A percentile compares a stretch with the other conserved stretches of the same genome.
Evolutionary conservation across 37 sponge, comb jelly and placozoan genomes (phyloP).

Genomic region (Agelas oroides): DNA sequence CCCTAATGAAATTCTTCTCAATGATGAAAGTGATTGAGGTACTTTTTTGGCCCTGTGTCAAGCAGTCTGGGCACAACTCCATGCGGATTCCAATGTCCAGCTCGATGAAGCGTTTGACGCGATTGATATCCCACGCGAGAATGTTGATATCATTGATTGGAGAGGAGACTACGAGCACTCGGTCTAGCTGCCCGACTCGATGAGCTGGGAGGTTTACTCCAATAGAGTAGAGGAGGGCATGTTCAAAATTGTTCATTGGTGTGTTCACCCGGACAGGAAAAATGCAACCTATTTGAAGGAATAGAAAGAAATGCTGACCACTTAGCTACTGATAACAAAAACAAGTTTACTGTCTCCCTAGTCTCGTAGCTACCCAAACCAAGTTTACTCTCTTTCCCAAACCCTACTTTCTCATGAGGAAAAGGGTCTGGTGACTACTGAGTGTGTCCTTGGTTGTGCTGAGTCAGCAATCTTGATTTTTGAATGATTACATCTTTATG

Average conservation of each 20-base stretch:
- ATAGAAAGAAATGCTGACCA: not conserved
- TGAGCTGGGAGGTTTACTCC: conserved; percentile 60
- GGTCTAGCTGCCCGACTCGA: conserved; percentile 59
- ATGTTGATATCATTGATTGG: conserved; percentile 66
- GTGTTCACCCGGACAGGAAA: conserved; percentile 47
- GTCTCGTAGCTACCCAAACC: no score
- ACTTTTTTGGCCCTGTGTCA: not conserved
- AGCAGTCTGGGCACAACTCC: conserved; percentile 56
- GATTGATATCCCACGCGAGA: conserved; percentile 70
- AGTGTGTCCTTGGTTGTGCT: no score
- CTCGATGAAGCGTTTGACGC: conserved; percentile 41
- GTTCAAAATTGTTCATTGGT: not conserved
- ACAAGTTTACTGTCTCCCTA: not conserved
- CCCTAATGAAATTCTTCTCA: conserved; percentile 11
- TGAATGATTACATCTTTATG: no score
- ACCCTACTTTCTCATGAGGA: no score
- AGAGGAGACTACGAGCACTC: conserved; percentile 61
- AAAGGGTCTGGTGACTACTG: no score
- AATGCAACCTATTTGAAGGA: conserved; percentile 24
- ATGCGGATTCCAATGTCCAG: conserved; percentile 63
- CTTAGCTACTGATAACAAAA: not conserved
- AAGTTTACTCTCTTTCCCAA: no score
- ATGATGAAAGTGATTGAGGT: conserved; percentile 52
- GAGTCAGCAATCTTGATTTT: no score
- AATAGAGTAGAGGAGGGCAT: conserved; percentile 66